Evolutionary conservation across 2,797 vertebrate species (phyloP), one percentile per base, ranked within the genome.

Genomic region (Galago senegalensis): DNA sequence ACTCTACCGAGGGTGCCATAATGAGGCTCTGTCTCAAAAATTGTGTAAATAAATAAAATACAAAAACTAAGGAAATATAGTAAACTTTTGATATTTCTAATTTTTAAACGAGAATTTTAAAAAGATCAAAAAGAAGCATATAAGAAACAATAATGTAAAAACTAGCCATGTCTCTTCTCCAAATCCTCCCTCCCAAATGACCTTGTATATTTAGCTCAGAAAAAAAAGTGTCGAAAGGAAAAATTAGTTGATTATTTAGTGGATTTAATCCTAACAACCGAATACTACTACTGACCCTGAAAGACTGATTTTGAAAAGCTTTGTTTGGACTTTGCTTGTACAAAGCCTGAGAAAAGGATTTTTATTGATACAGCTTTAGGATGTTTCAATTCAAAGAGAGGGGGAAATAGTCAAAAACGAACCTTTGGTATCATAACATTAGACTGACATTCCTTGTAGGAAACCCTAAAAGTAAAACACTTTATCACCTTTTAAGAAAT

Each of bases 401-500:
- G 18, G 37, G 29, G 46, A 89, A 89, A 85, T 61, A 80, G 40
- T 31, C 56, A 18, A 46, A 43, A 61, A 34, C 9, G 18, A 87
- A 80, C 60, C 31, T 9, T 91, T 80, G 81, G 25, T 81, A 16
- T 75, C 67, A 37, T 79, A 53, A 61, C 23, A 11, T 63, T 69
- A 69, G 56, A 81, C 25, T 27, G 69, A 58, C 79, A 53, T 3
- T 0, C n/a, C 27, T 72, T 80, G 9, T 29, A 91, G 83, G 76
- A 89, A 76, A 91, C 46, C 10, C 25, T 86, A 17, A 76, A 10
- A 89, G 25, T 40, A 43, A 76, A 40, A 76, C 2, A 86, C 34
- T 49, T 83, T n/a, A 46, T 92, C 43, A 79, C n/a, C 23, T 92
- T 93, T 87, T 89, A 40, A 87, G 31, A 96, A 93, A 76, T 77